These are phyloP conservation scores for Aurelia aurita complex sp. Pacific DNA, from an alignment of 30 jellyfish, hydroid and myxozoan species.

Conservation along the genomic window DNA sequence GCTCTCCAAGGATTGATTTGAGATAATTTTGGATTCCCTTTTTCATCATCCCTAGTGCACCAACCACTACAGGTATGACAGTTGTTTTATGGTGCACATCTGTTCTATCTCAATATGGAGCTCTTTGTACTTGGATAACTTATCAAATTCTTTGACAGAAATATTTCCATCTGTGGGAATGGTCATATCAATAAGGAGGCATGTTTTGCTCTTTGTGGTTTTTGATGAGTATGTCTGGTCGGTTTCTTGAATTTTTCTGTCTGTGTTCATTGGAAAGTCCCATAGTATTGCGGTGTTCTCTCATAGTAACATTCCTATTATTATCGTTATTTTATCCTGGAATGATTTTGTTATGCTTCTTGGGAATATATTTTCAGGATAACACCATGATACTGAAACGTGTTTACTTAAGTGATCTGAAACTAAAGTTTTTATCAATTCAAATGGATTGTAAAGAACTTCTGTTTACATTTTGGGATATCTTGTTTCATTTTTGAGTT, in stretches of 20 bases:
- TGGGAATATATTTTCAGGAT: too few species aligned
- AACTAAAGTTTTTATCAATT: too few species aligned
- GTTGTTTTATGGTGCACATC: conserved; percentile 12
- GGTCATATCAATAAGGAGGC: conserved; percentile 1
- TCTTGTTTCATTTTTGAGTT: too few species aligned
- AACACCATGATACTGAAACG: too few species aligned
- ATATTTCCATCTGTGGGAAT: conserved; percentile 13
- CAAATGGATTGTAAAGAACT: too few species aligned
- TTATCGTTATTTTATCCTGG: too few species aligned
- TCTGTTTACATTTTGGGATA: too few species aligned
- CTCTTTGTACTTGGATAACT: conserved; percentile 7
- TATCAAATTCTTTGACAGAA: neutral
- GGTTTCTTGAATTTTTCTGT: conserved; percentile 7
- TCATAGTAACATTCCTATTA: neutral
- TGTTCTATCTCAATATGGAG: conserved; percentile 4
- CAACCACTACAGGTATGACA: conserved; percentile 38
- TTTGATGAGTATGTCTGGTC: neutral
- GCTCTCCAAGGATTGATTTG: conserved; percentile 7
- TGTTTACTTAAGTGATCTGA: too few species aligned
- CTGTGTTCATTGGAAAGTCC: conserved; percentile 12
- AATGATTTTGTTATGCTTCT: too few species aligned
- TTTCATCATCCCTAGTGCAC: conserved; percentile 32
- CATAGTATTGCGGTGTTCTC: neutral
- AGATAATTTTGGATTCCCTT: neutral
- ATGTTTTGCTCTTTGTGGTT: neutral